Evolutionary conservation across 2,797 vertebrate species (phyloP), one percentile per base, ranked within the genome.

Genomic region (Peromyscus aztecus): DNA sequence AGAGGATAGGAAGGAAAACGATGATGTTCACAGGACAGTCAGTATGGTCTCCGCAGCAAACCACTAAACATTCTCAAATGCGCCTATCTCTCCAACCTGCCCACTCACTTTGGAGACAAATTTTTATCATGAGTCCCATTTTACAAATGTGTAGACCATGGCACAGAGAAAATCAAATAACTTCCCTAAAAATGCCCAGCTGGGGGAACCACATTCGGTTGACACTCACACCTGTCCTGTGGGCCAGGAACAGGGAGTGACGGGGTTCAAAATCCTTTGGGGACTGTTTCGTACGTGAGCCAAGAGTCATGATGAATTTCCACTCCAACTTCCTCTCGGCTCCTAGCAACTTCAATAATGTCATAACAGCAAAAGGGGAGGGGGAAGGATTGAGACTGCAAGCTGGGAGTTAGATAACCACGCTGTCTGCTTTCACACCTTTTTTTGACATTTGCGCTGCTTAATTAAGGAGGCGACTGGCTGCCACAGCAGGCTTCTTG

Each of bases 21-120:
- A 8, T 0, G 4, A 16, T 1, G 8, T 1, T 19, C 55, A 46
- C 0, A 59, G 4, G 49, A 7, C 2, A n/a, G 1, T 0, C 21
- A 73, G 77, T 9, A 0, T 14, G 0, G 1, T 13, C 46, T 52
- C 94, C 0, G 0, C 0, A 34, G 77, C 77, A 40, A 80, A 49
- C 12, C 0, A 43, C n/a, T 65, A 34, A 82, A 23, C 0, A 14
- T 4, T 52, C 24, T 37, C 87, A 7, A 10, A 19, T 0, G 2
- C 0, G n/a, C 13, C 0, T 27, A 1, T 12, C 40, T 29, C 69
- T 37, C 16, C 13, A 23, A 23, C n/a, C 67, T 2, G 0, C 23
- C 52, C 69, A 34, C 0, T 40, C 29, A 37, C 75, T 31, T 21
- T 8, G 2, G 16, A 43, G 63, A 52, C 0, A 27, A 40, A 43